Conservation (phyloP, 2,797 vertebrate species). For the Fistularia commersonii region DNA sequence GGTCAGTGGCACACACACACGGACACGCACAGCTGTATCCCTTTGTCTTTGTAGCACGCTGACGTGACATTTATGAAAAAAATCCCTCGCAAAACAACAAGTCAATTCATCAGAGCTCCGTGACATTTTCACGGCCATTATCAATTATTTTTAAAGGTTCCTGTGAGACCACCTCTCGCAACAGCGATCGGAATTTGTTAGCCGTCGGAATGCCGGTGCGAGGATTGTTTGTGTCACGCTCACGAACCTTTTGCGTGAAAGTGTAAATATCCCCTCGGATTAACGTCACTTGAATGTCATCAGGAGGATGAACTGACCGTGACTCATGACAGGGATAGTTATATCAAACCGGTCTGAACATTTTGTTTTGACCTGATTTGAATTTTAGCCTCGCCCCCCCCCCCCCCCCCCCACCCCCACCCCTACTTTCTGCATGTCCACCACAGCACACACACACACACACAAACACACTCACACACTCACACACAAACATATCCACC, state of each 20-base stretch:
- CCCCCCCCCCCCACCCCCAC: too few species aligned
- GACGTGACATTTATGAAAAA: slow-evolving; percentile 8
- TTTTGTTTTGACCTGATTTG: slow-evolving; percentile 30
- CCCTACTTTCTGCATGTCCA: not conserved
- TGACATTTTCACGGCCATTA: slow-evolving; percentile 4
- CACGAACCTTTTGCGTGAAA: not conserved
- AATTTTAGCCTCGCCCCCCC: not conserved
- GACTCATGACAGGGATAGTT: not conserved
- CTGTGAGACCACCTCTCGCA: not conserved
- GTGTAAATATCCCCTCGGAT: not conserved
- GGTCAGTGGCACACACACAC: slow-evolving; percentile 24
- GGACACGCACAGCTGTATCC: not conserved
- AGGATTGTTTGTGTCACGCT: not conserved
- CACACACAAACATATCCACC: not conserved
- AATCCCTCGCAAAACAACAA: not conserved
- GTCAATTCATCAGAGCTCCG: slow-evolving; percentile 5
- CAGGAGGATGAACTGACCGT: not conserved
- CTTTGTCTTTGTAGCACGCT: slow-evolving; percentile 5
- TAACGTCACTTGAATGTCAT: not conserved
- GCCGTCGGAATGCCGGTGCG: not conserved
- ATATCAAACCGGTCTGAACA: not conserved
- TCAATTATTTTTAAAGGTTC: not conserved
- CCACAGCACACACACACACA: not conserved
- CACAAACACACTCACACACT: too few species aligned
- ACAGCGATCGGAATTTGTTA: not conserved